A percentile compares a stretch with the other conserved stretches of the same genome.
Conservation (phyloP, 2,888 invertebrate genomes). For the Apotomis capreana region DNA sequence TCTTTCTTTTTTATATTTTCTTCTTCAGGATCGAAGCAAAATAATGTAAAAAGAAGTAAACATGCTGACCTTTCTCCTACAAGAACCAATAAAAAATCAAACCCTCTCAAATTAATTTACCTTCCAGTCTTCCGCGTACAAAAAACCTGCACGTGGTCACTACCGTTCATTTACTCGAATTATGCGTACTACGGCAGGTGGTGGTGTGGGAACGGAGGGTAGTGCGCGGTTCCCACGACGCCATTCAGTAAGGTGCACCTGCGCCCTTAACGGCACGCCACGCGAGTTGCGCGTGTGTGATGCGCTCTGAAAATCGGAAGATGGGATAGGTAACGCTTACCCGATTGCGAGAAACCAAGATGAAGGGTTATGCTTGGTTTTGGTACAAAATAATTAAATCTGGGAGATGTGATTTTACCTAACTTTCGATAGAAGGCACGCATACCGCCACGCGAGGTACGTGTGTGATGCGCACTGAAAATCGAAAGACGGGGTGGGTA, state of each 20-base stretch:
- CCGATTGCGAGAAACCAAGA: no score
- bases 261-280: conserved; percentile 80
- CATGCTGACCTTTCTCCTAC: conserved; percentile 12
- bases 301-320: conserved; percentile 25
- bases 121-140: conserved; percentile 80
- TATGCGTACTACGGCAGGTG: conserved; percentile 83
- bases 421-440: no score
- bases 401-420: no score
- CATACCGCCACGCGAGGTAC: no score
- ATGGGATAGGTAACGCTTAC: not conserved
- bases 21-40: not conserved
- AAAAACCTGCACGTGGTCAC: conserved; percentile 82
- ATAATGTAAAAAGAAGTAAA: no score
- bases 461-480: not conserved
- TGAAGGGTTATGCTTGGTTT: no score
- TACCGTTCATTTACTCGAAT: conserved; percentile 83
- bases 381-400: no score
- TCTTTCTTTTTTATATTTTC: no score
- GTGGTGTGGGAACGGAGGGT: conserved; percentile 81
- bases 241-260: conserved; percentile 78
- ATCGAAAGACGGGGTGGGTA: not conserved
- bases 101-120: conserved; percentile 73
- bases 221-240: conserved; percentile 79
- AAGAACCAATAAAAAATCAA: conserved; percentile 42
- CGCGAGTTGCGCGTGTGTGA: conserved; percentile 71